phyloP scores from a whole-genome alignment of 1,140 invertebrate genomes.

The Holotrichia oblita region DNA sequence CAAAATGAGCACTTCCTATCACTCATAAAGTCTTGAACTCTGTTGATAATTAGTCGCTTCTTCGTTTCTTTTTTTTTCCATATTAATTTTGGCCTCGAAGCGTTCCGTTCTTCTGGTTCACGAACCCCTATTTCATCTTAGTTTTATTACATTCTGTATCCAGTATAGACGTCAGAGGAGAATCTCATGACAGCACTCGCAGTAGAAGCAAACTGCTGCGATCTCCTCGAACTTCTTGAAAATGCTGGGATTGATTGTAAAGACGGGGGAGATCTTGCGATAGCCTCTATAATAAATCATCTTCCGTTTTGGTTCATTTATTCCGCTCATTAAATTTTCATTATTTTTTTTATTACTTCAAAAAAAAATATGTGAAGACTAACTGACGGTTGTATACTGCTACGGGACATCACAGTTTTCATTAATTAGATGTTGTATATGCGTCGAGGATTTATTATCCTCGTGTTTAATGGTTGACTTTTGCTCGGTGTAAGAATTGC shows the following conservation, averaged over 20 bases:
- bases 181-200: background rate
- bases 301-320: conserved; percentile 20
- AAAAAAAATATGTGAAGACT: background rate
- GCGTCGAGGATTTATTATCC: background rate
- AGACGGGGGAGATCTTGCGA: background rate
- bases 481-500: background rate
- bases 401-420: background rate
- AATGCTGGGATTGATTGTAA: conserved; percentile 1
- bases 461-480: background rate
- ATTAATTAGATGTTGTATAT: background rate
- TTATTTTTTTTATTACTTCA: conserved; percentile 9
- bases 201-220: background rate
- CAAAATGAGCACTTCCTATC: too few species aligned
- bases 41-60: too few species aligned
- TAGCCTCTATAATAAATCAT: conserved; percentile 1
- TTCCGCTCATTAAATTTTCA: conserved; percentile 20
- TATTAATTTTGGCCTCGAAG: background rate
- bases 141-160: background rate
- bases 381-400: background rate
- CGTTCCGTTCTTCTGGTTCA: background rate
- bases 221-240: background rate
- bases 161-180: background rate
- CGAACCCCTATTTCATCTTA: background rate
- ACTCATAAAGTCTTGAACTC: too few species aligned
- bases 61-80: too few species aligned